Percentiles rank a stretch among this genome's conserved stretches.
Conservation (phyloP, 2,888 invertebrate species). For the Scrobipalpa atriplicella region DNA sequence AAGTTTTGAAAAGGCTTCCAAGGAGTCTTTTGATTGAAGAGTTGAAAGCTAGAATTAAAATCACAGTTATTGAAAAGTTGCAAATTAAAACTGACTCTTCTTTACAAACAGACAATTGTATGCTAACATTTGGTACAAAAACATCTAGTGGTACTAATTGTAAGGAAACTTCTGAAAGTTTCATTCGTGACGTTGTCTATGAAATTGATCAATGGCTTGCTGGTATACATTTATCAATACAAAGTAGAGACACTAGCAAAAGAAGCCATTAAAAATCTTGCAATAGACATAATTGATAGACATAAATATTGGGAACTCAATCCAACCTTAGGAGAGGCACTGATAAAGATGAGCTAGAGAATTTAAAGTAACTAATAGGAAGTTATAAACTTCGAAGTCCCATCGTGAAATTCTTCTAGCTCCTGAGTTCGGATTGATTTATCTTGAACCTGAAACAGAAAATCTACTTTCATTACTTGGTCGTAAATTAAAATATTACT, state of each 20-base stretch:
- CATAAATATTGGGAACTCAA: constrained; percentile 60
- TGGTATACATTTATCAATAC: background rate
- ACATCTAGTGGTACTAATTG: background rate
- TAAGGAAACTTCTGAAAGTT: background rate
- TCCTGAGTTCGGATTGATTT: background rate
- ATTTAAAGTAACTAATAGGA: constrained; percentile 51
- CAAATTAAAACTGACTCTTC: constrained; percentile 4
- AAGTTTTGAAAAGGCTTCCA: constrained; percentile 20
- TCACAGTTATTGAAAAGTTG: constrained; percentile 1
- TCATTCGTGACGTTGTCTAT: background rate
- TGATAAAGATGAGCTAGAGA: constrained; percentile 54
- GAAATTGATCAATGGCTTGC: constrained; percentile 6
- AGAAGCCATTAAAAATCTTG: constrained; percentile 51
- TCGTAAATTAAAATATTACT: background rate
- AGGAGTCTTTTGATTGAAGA: constrained; percentile 12
- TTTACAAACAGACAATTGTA: constrained; percentile 12
- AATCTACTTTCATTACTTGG: constrained; percentile 35
- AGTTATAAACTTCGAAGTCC: background rate
- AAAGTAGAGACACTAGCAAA: background rate
- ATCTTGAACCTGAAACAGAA: constrained; percentile 32
- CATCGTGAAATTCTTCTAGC: background rate
- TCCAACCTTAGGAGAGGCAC: constrained; percentile 29
- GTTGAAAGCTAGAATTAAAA: constrained; percentile 30
- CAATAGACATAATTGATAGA: constrained; percentile 63
- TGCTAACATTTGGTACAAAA: background rate